A percentile compares a stretch with the other conserved stretches of the same genome.
phyloP scores from a whole-genome alignment of 1,140 invertebrate species.

The Calosoma granatense region DNA sequence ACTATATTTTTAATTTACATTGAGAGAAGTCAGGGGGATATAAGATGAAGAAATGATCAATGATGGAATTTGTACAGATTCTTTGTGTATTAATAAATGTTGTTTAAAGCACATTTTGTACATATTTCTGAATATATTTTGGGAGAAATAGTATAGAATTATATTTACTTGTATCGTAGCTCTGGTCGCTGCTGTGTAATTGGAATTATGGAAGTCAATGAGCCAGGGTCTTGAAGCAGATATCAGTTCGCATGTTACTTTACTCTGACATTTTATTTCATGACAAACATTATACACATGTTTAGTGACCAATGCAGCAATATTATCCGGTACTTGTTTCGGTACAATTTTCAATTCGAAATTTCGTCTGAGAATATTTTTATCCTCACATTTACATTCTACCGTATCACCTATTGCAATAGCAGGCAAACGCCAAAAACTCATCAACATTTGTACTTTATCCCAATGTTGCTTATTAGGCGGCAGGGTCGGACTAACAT shows the following conservation, averaged over 20 bases:
- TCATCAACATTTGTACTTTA: slow-evolving; percentile 30
- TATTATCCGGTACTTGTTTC: slow-evolving; percentile 24
- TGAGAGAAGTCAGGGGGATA: too few relatives aligned
- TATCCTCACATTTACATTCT: slow-evolving; percentile 28
- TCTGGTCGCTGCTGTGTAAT: slow-evolving; percentile 28
- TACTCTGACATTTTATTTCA: slow-evolving; percentile 25
- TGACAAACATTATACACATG: slow-evolving; percentile 24
- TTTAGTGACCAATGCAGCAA: slow-evolving; percentile 16
- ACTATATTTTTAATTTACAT: neutral
- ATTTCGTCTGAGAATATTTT: slow-evolving; percentile 24
- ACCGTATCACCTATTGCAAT: slow-evolving; percentile 25
- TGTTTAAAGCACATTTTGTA: too few relatives aligned
- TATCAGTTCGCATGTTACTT: slow-evolving; percentile 22
- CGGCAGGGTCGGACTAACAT: slow-evolving; percentile 21
- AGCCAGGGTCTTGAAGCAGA: slow-evolving; percentile 26
- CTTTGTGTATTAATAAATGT: too few relatives aligned
- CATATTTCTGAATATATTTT: slow-evolving; percentile 1
- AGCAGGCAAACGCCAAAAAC: slow-evolving; percentile 30
- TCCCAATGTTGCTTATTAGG: slow-evolving; percentile 26
- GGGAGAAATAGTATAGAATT: too few relatives aligned
- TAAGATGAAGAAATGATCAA: too few relatives aligned
- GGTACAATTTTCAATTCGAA: slow-evolving; percentile 32
- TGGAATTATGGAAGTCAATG: slow-evolving; percentile 24
- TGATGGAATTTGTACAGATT: too few relatives aligned
- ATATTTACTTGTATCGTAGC: slow-evolving; percentile 30